Evolutionary conservation across 2,113 vertebrate genomes (phyloP).

Genomic region (Corydoras sp.): DNA sequence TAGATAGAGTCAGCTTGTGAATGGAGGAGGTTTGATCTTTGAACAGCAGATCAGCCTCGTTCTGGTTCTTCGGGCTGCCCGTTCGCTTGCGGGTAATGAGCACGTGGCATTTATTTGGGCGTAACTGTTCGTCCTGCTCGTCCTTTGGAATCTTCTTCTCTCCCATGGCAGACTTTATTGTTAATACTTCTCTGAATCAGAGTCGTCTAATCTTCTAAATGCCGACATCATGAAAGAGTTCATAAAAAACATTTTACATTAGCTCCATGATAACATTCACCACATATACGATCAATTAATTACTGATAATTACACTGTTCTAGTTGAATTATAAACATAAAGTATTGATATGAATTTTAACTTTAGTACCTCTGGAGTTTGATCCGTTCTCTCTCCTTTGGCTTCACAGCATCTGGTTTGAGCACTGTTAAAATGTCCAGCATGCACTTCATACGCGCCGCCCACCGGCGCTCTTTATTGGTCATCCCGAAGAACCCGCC

Average conservation of each 20-base stretch:
- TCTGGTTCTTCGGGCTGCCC: conserved; percentile 51
- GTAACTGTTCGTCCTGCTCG: conserved; percentile 60
- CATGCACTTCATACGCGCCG: conserved; percentile 47
- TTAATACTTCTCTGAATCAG: conserved; percentile 25
- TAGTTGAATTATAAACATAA: no score
- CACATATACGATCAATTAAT: no score
- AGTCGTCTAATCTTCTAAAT: conserved; percentile 9
- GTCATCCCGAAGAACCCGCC: conserved; percentile 44
- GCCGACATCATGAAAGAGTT: no score
- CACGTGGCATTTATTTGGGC: conserved; percentile 64
- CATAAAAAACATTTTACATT: no score
- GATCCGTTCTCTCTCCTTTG: conserved; percentile 4
- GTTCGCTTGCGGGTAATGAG: conserved; percentile 66
- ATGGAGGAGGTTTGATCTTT: conserved; percentile 39
- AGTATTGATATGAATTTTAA: no score
- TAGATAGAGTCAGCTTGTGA: conserved; percentile 43
- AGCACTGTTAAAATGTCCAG: conserved; percentile 61
- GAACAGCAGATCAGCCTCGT: conserved; percentile 25
- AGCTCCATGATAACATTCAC: no score
- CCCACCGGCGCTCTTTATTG: conserved; percentile 60
- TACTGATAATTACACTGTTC: no score
- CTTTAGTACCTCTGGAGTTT: neutral
- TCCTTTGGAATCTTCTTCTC: conserved; percentile 72
- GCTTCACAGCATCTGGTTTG: conserved; percentile 49
- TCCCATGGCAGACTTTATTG: conserved; percentile 64